Evolutionary conservation across 2,113 vertebrate species (phyloP).

Genomic region (Protobothrops flavoviridis): DNA sequence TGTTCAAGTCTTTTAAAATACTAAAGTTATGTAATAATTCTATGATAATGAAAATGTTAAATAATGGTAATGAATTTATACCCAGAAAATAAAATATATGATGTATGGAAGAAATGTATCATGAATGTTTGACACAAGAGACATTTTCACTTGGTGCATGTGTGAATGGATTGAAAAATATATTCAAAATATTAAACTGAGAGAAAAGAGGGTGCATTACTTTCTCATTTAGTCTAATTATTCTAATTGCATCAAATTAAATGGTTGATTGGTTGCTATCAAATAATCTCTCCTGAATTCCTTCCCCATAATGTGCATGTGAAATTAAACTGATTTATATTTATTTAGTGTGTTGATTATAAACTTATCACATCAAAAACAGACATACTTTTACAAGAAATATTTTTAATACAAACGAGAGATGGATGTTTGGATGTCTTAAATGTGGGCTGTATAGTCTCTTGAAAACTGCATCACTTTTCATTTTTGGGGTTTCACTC

Average conservation of each 20-base stretch:
- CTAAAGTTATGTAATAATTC: constrained; percentile 2
- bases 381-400: constrained; percentile 5
- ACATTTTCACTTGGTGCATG: neutral
- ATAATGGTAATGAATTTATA: neutral
- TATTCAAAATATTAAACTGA: neutral
- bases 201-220: neutral
- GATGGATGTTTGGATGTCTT: constrained; percentile 27
- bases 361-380: constrained; percentile 30
- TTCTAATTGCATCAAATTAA: neutral
- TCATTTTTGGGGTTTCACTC: constrained; percentile 46
- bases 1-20: neutral
- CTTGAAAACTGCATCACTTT: constrained; percentile 5
- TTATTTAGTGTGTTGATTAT: neutral
- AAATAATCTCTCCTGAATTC: neutral
- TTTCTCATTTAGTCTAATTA: neutral
- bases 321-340: neutral
- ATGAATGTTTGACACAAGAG: neutral
- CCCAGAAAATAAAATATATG: constrained; percentile 11
- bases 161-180: neutral
- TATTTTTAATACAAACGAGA: constrained; percentile 7
- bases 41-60: constrained; percentile 1
- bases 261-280: neutral
- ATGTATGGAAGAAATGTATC: constrained; percentile 7
- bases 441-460: neutral
- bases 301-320: neutral